Conservation (phyloP, 2,888 invertebrate genomes). For the Habroteleia sp. region DNA sequence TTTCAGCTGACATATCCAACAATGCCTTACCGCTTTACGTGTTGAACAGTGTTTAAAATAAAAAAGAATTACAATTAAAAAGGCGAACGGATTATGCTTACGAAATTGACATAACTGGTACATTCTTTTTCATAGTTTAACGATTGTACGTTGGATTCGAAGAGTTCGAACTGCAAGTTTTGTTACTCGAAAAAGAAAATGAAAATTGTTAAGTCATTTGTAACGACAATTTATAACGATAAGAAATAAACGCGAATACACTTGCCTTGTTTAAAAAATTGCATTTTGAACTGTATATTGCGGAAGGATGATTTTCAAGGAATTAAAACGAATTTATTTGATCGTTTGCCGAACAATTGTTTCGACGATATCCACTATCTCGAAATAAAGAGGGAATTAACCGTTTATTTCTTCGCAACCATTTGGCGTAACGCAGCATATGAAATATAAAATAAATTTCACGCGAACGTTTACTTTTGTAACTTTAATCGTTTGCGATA, state of each 20-base stretch:
- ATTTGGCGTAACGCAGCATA: too few relatives aligned
- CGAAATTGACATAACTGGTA: conserved; percentile 45
- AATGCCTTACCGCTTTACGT: conserved; percentile 80
- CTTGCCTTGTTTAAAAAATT: conserved; percentile 46
- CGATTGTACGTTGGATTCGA: conserved; percentile 59
- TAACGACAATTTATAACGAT: conserved; percentile 28
- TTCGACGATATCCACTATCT: conserved; percentile 24
- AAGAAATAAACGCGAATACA: conserved; percentile 36
- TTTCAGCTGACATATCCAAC: conserved; percentile 80
- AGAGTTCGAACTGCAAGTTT: conserved; percentile 6
- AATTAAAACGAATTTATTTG: conserved; percentile 15
- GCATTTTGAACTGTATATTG: conserved; percentile 21
- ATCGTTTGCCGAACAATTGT: background rate
- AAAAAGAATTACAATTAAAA: conserved; percentile 30
- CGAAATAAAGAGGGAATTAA: background rate
- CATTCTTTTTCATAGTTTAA: conserved; percentile 60
- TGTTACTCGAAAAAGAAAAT: conserved; percentile 11
- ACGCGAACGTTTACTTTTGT: too few relatives aligned
- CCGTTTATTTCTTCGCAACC: background rate
- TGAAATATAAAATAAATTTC: too few relatives aligned
- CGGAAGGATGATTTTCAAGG: conserved; percentile 20
- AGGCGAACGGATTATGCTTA: conserved; percentile 62
- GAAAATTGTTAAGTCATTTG: conserved; percentile 29
- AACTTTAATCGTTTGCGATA: too few relatives aligned
- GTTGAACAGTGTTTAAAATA: conserved; percentile 70